Evolutionary conservation across 2,888 invertebrate species (phyloP).

Genomic region (Exocentrus adspersus): DNA sequence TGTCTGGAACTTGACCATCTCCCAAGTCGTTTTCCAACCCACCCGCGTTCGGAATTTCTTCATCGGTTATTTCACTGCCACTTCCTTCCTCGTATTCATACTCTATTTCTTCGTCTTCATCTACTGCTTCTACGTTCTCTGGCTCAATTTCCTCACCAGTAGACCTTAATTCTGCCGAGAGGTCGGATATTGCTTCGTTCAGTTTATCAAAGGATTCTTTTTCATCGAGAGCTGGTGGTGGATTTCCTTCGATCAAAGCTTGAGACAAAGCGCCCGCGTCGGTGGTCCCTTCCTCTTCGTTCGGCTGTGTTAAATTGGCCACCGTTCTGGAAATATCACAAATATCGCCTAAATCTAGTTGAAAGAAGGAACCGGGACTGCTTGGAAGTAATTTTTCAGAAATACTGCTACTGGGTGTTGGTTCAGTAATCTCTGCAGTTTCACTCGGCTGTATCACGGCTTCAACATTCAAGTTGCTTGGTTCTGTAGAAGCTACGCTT

Average conservation of each 20-base stretch:
- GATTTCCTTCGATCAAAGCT: too few relatives aligned
- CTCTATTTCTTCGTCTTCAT: background rate
- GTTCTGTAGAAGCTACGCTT: background rate
- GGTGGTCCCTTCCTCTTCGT: too few relatives aligned
- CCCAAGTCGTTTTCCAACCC: slow-evolving; percentile 3
- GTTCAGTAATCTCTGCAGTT: background rate
- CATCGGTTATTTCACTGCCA: slow-evolving; percentile 12
- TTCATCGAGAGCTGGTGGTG: slow-evolving; percentile 10
- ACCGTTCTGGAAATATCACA: too few relatives aligned
- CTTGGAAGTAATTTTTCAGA: background rate
- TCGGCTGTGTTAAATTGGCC: too few relatives aligned
- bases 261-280: too few relatives aligned
- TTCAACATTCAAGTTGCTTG: background rate
- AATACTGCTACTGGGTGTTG: background rate
- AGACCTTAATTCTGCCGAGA: slow-evolving; percentile 5
- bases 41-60: slow-evolving; percentile 8
- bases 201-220: slow-evolving; percentile 28
- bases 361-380: too few relatives aligned
- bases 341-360: too few relatives aligned
- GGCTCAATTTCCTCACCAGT: background rate
- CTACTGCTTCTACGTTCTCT: background rate
- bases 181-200: slow-evolving; percentile 25
- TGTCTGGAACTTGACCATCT: slow-evolving; percentile 19
- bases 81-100: slow-evolving; percentile 17
- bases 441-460: background rate